Evolutionary conservation across 2,888 invertebrate species (phyloP).

Genomic region (Eupithecia subfuscata): DNA sequence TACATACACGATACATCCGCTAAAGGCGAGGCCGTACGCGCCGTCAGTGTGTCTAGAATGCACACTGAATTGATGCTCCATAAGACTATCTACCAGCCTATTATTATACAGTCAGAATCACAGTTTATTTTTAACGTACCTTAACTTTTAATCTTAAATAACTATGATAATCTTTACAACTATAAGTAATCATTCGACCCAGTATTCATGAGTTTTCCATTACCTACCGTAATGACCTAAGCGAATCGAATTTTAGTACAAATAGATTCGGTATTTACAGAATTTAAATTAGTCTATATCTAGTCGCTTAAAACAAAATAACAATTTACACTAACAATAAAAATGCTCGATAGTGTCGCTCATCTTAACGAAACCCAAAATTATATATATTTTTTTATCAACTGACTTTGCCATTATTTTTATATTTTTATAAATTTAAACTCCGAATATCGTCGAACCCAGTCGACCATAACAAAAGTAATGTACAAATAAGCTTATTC

Average conservation of each 20-base stretch:
- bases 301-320: conserved; percentile 83
- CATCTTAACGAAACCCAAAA: conserved; percentile 78
- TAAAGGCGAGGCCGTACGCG: conserved; percentile 49
- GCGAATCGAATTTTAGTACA: conserved; percentile 77
- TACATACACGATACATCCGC: conserved; percentile 44
- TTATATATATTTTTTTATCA: conserved; percentile 75
- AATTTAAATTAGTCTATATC: conserved; percentile 80
- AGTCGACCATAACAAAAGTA: conserved; percentile 83
- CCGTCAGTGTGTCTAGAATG: conserved; percentile 45
- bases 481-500: conserved; percentile 78
- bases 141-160: conserved; percentile 69
- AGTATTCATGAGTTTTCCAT: conserved; percentile 75
- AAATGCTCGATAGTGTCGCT: conserved; percentile 82
- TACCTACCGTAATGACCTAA: conserved; percentile 78
- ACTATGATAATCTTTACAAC: conserved; percentile 68
- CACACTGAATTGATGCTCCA: conserved; percentile 65
- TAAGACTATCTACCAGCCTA: conserved; percentile 79
- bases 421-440: conserved; percentile 78
- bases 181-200: conserved; percentile 76
- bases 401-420: conserved; percentile 76
- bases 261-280: conserved; percentile 81
- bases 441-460: conserved; percentile 81
- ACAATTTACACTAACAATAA: conserved; percentile 84
- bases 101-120: conserved; percentile 82
- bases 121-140: conserved; percentile 83